phyloP scores from a whole-genome alignment of 1,140 invertebrate genomes.

The Metaphire vulgaris region DNA sequence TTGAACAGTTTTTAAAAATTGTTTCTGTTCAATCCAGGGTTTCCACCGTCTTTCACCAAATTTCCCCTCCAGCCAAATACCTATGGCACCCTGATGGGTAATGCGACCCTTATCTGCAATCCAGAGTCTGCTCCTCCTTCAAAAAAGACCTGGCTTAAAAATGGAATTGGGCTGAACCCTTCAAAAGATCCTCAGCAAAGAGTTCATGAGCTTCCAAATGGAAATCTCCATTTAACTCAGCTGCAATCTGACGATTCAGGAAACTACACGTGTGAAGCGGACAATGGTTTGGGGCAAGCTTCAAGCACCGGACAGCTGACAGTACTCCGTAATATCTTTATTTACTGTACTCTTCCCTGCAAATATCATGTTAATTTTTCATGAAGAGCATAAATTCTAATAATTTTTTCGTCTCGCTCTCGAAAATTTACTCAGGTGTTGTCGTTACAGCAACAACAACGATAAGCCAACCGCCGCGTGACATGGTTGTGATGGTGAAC shows the following conservation, averaged over 20 bases:
- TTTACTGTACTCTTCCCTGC: no score
- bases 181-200: conserved; percentile 28
- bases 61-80: conserved; percentile 76
- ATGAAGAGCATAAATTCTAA: no score
- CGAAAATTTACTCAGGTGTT: no score
- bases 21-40: conserved; percentile 54
- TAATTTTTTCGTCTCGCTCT: background rate
- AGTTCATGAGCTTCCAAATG: conserved; percentile 37
- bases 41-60: conserved; percentile 85
- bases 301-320: conserved; percentile 32
- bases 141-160: conserved; percentile 71
- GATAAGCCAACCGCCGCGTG: conserved; percentile 12
- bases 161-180: conserved; percentile 68
- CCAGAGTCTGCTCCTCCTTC: conserved; percentile 81
- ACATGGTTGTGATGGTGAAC: conserved; percentile 21
- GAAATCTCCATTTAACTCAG: conserved; percentile 37
- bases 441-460: conserved; percentile 7
- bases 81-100: conserved; percentile 81
- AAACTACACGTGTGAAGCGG: conserved; percentile 39
- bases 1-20: conserved; percentile 20
- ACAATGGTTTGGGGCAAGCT: conserved; percentile 36
- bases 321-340: conserved; percentile 22
- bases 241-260: conserved; percentile 35
- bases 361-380: no score
- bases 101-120: conserved; percentile 82